These are phyloP conservation scores for Eremophila alpestris DNA, from an alignment of 2,797 vertebrate species.

Conservation along the genomic window DNA sequence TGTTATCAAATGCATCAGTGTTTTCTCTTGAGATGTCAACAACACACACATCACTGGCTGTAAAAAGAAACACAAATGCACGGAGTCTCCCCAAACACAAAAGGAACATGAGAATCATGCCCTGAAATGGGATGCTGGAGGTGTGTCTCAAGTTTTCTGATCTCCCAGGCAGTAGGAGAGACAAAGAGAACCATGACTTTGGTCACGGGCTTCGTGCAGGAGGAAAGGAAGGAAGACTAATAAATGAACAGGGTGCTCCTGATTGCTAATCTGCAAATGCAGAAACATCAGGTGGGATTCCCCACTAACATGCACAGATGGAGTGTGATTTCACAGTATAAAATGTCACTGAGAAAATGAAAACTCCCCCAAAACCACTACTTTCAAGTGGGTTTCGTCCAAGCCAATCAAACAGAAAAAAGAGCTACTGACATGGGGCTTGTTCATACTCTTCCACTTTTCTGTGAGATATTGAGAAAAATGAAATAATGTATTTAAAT, in stretches of 20 bases:
- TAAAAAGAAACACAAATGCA: not conserved
- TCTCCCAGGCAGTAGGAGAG: not conserved
- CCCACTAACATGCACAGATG: conserved; percentile 1
- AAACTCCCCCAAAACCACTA: not conserved
- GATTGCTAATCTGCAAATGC: not conserved
- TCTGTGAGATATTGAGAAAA: not conserved
- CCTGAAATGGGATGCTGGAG: not conserved
- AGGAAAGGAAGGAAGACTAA: not conserved
- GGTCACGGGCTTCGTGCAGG: not conserved
- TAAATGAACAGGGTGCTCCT: not conserved
- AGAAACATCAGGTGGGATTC: conserved; percentile 53
- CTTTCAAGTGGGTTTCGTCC: not conserved
- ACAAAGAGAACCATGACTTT: not conserved
- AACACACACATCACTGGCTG: not conserved
- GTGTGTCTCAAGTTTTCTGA: conserved; percentile 3
- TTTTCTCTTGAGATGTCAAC: not conserved
- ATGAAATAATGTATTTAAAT: not conserved
- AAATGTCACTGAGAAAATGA: conserved; percentile 35
- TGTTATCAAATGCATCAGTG: not conserved
- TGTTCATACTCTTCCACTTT: not conserved
- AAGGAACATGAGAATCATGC: not conserved
- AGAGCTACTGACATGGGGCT: not conserved
- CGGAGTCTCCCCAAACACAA: not conserved
- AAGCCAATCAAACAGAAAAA: not conserved
- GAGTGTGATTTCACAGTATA: conserved; percentile 31